phyloP scores from a whole-genome alignment of 53 echinoderm and acorn worm genomes.

The Hippasteria phrygiana region DNA sequence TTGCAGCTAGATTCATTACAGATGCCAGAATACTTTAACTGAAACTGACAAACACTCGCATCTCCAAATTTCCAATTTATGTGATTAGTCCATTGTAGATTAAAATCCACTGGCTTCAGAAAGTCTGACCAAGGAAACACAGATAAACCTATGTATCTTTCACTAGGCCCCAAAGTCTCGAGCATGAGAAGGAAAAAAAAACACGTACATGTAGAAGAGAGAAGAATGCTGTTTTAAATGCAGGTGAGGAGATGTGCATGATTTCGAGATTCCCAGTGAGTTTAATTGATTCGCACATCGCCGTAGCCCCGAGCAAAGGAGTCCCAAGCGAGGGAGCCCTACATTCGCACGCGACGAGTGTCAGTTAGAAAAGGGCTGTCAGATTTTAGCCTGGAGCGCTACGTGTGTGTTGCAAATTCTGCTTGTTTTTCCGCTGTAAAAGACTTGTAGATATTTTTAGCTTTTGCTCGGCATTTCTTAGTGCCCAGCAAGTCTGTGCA shows the following conservation, averaged over 20 bases:
- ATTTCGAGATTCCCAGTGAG: background rate
- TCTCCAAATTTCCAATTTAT: conserved; percentile 12
- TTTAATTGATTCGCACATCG: conserved; percentile 57
- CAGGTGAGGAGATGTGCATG: background rate
- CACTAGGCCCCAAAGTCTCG: too few relatives aligned
- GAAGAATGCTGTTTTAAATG: background rate
- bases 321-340: conserved; percentile 14
- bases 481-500: background rate
- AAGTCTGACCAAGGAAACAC: background rate
- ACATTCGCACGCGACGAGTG: background rate
- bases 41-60: background rate
- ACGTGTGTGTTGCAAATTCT: conserved; percentile 1
- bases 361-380: background rate
- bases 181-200: too few relatives aligned
- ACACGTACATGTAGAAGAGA: background rate
- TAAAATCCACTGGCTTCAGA: background rate
- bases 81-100: background rate
- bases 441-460: background rate
- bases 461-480: background rate
- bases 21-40: conserved; percentile 4
- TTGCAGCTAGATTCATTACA: too few relatives aligned
- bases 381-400: background rate
- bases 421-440: background rate
- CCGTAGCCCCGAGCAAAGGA: conserved; percentile 16
- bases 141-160: background rate